Evolutionary conservation across 2,888 invertebrate species (phyloP).

Genomic region (Chouioia cunea): DNA sequence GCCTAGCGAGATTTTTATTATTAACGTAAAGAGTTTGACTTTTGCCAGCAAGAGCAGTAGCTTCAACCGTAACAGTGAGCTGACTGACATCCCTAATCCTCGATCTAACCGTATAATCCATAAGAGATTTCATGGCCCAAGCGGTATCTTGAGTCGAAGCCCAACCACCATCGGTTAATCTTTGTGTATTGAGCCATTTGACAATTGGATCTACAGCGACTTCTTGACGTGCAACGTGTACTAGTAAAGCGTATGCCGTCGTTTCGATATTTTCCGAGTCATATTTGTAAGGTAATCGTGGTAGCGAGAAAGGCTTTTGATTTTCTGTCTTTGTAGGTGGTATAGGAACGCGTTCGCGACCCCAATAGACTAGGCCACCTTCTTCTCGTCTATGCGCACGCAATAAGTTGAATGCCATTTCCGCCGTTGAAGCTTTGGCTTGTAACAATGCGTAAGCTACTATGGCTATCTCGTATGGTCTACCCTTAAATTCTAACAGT

Average conservation of each 20-base stretch:
- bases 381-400: constrained; percentile 76
- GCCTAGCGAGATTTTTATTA: constrained; percentile 81
- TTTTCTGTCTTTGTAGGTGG: constrained; percentile 90
- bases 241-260: constrained; percentile 91
- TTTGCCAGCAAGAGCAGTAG: constrained; percentile 82
- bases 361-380: constrained; percentile 90
- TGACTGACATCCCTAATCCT: constrained; percentile 87
- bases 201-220: constrained; percentile 86
- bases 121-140: constrained; percentile 87
- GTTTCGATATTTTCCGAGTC: constrained; percentile 94
- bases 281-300: constrained; percentile 87
- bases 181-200: constrained; percentile 90
- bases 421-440: constrained; percentile 87
- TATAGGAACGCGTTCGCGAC: constrained; percentile 81
- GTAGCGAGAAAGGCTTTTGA: constrained; percentile 90
- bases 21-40: constrained; percentile 78
- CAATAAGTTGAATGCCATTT: constrained; percentile 84
- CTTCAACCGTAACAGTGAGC: constrained; percentile 84
- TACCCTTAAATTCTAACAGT: constrained; percentile 77
- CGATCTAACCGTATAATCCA: constrained; percentile 88
- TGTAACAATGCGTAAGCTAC: constrained; percentile 89
- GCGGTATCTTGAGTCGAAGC: constrained; percentile 92
- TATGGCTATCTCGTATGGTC: constrained; percentile 88
- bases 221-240: constrained; percentile 89
- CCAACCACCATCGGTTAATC: constrained; percentile 90